phyloP scores from a whole-genome alignment of 2,113 vertebrate genomes.

The Leucosticte australis region DNA sequence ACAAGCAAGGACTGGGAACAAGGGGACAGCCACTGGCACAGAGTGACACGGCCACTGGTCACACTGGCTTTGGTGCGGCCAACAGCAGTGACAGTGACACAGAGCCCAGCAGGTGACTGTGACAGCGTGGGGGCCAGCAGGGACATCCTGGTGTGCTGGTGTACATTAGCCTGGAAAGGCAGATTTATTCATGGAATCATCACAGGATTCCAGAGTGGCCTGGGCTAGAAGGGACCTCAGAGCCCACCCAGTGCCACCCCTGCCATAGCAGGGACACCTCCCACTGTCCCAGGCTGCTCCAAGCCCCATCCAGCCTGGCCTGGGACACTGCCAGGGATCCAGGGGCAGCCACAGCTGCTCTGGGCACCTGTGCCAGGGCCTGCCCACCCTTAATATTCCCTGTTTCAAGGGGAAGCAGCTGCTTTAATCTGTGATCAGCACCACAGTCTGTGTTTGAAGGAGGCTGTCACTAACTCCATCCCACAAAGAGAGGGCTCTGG shows the following conservation, averaged over 20 bases:
- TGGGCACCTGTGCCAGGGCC: neutral
- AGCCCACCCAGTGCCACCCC: fast-evolving
- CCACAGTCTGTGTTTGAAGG: fast-evolving
- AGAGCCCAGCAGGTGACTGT: fast-evolving
- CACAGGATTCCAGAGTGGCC: neutral
- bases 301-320: fast-evolving
- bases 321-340: neutral
- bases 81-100: fast-evolving
- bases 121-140: fast-evolving
- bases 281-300: neutral
- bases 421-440: neutral
- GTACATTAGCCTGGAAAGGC: neutral
- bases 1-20: fast-evolving
- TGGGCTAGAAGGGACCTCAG: neutral
- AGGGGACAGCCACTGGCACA: neutral
- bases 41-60: fast-evolving
- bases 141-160: neutral
- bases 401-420: neutral
- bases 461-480: fast-evolving
- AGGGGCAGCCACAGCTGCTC: neutral
- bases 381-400: neutral
- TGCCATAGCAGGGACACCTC: neutral
- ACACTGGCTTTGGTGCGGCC: neutral
- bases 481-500: neutral
- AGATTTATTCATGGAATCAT: neutral